Base-by-base conservation (phyloP, 2,113 vertebrate genomes). In the Nothoprocta pentlandii region DNA sequence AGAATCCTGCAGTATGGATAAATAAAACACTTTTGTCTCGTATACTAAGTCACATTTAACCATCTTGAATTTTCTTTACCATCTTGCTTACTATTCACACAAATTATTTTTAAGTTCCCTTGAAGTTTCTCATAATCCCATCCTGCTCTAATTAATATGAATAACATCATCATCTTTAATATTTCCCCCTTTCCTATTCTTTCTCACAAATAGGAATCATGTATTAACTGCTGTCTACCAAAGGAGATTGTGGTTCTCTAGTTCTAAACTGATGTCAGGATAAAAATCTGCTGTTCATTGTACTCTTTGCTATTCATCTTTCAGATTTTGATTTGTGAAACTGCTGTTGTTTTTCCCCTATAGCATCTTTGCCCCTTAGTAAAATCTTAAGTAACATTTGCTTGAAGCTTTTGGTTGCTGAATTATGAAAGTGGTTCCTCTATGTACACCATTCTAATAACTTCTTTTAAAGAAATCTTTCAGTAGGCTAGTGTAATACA, bases 141-240 rank as follows among this genome's bases (percentile, higher is more conserved):
- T 36, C 44, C 28, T 32, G 4, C n/a, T 83, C 28, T 61, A 22
- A 59, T 13, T 53, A 63, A 56, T 62, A 39, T 59, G 22, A 56
- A 56, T 25, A 10, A 32, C 0, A 0, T 42, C 63, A 32, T 12
- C 15, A 2, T 36, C 21, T 80, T 2, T 73, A 47, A 79, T 73
- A 49, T 61, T 30, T 80, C 10, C 11, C 4, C 10, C 16, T 28
- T 13, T 5, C 16, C 0, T 2, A 15, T 25, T 20, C 20, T 13
- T 23, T 77, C 6, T 42, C 25, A n/a, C 15, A 36, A 5, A 53
- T 11, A 67, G 15, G 30, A 88, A 42, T 30, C 49, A 2, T 54
- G 8, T n/a, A 5, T 5, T 68, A 21, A 63, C 36, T 84, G 9
- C 41, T 75, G 9, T 26, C 32, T 75, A 25, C 12, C 36, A 63